Evolutionary conservation across 1,140 invertebrate species (phyloP).

Genomic region (Megalonaias nervosa): DNA sequence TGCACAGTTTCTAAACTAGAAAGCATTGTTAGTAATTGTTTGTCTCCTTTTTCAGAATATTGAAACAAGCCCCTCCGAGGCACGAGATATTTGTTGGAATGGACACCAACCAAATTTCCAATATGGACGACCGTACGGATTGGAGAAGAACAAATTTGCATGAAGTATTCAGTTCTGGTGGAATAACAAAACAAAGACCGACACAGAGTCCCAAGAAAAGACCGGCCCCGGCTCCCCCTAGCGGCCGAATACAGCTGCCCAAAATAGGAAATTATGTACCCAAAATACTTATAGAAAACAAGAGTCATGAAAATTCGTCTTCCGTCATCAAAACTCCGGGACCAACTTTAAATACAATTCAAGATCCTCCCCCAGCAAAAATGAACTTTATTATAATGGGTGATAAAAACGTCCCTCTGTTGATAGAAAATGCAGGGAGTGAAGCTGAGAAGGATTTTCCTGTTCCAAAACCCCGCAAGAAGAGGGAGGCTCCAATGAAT

Average conservation of each 20-base stretch:
- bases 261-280: conserved; percentile 35
- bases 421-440: conserved; percentile 4
- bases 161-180: no score
- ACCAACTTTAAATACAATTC: not conserved
- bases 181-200: no score
- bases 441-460: not conserved
- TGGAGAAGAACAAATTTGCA: no score
- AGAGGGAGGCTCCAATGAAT: conserved; percentile 13
- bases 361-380: not conserved
- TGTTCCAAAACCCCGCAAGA: conserved; percentile 18
- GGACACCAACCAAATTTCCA: no score
- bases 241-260: conserved; percentile 4
- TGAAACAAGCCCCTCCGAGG: no score
- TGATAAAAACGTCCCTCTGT: conserved; percentile 29
- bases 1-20: no score
- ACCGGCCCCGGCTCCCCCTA: conserved; percentile 22
- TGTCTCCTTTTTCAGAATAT: no score
- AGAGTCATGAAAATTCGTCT: not conserved
- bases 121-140: no score
- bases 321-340: not conserved
- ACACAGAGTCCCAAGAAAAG: conserved; percentile 16
- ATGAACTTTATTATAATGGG: conserved; percentile 13
- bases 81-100: no score
- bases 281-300: conserved; percentile 18
- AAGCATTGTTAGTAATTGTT: no score